phyloP scores from a whole-genome alignment of 2,888 invertebrate genomes.

The Schizotus pectinicornis region DNA sequence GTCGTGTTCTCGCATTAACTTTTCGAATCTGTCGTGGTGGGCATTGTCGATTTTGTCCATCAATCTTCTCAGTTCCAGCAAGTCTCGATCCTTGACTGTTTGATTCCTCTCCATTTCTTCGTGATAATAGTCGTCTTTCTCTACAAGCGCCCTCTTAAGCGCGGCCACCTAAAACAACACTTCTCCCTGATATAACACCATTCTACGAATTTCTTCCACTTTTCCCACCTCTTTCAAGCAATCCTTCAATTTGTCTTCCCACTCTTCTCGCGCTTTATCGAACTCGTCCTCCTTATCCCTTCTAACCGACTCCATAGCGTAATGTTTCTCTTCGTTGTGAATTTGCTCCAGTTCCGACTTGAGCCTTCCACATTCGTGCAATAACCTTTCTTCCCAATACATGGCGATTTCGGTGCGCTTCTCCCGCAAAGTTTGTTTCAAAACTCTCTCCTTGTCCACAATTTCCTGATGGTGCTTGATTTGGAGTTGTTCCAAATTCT shows the following conservation, averaged over 20 bases:
- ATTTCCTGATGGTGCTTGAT: slow-evolving; percentile 56
- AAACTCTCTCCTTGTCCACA: slow-evolving; percentile 57
- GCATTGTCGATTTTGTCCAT: slow-evolving; percentile 77
- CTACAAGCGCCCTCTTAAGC: slow-evolving; percentile 68
- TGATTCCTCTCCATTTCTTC: slow-evolving; percentile 66
- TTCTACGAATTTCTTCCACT: not conserved
- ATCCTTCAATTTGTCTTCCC: slow-evolving; percentile 61
- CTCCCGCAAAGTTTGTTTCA: slow-evolving; percentile 58
- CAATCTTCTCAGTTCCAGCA: slow-evolving; percentile 72
- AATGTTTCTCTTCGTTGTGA: slow-evolving; percentile 66
- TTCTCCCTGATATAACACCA: not conserved
- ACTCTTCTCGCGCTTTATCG: slow-evolving; percentile 61
- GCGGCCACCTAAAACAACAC: slow-evolving; percentile 65
- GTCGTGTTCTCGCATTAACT: slow-evolving; percentile 68
- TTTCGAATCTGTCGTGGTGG: slow-evolving; percentile 75
- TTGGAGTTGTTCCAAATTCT: slow-evolving; percentile 56
- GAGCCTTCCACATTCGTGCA: slow-evolving; percentile 67
- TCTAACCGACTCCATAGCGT: slow-evolving; percentile 64
- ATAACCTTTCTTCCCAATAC: slow-evolving; percentile 69
- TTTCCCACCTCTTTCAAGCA: slow-evolving; percentile 62
- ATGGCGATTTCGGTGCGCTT: slow-evolving; percentile 64
- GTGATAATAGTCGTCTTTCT: slow-evolving; percentile 65
- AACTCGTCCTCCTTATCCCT: slow-evolving; percentile 66
- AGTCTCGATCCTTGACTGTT: slow-evolving; percentile 72
- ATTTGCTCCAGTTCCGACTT: slow-evolving; percentile 67